Evolutionary conservation across 2,888 invertebrate species (phyloP).

Genomic region (Dilophus febrilis): DNA sequence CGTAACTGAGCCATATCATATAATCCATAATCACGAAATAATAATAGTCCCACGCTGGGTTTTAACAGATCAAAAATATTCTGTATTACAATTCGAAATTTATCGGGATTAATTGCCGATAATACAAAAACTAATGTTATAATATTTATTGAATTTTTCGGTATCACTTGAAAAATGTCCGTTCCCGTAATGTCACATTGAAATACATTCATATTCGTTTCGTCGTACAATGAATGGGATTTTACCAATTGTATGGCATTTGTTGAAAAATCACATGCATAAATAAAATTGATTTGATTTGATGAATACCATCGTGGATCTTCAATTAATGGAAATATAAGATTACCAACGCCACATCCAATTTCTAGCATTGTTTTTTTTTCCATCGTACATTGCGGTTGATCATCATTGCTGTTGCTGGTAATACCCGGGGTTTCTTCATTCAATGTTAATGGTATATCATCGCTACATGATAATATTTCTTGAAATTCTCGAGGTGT

Average conservation of each 20-base stretch:
- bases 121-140: slow-evolving; percentile 87
- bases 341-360: slow-evolving; percentile 95
- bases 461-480: slow-evolving; percentile 33
- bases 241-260: slow-evolving; percentile 78
- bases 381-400: too few relatives aligned
- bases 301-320: slow-evolving; percentile 51
- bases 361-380: slow-evolving; percentile 51
- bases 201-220: slow-evolving; percentile 53
- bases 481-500: slow-evolving; percentile 87
- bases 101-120: slow-evolving; percentile 81
- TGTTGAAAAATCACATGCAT: slow-evolving; percentile 86
- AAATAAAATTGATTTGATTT: slow-evolving; percentile 45
- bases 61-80: slow-evolving; percentile 49
- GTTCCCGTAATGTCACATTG: slow-evolving; percentile 68
- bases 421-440: too few relatives aligned
- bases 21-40: slow-evolving; percentile 87
- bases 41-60: slow-evolving; percentile 61
- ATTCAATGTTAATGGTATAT: too few relatives aligned
- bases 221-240: slow-evolving; percentile 45
- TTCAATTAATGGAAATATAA: slow-evolving; percentile 78
- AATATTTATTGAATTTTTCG: slow-evolving; percentile 46
- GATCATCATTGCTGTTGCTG: slow-evolving; percentile 31
- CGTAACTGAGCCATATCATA: slow-evolving; percentile 93
- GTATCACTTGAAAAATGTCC: slow-evolving; percentile 39
- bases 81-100: slow-evolving; percentile 44